A percentile compares a stretch with the other conserved stretches of the same genome.
These are phyloP conservation scores for Leptopilina drosophilae DNA, from an alignment of 2,888 invertebrate genomes.

Conservation along the genomic window DNA sequence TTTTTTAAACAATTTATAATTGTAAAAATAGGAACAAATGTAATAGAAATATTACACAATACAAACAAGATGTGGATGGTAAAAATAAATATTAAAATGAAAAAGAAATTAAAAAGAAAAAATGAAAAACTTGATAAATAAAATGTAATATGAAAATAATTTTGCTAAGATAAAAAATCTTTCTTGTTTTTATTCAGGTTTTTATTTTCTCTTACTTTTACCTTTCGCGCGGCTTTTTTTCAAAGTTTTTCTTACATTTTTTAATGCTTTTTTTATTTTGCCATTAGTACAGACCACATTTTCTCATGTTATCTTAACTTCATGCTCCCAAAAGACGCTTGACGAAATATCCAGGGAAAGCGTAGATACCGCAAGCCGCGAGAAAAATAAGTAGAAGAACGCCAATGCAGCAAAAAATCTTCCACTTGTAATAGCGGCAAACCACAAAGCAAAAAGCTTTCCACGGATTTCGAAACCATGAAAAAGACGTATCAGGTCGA, in stretches of 20 bases:
- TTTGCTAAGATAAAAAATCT: not conserved
- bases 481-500: constrained; percentile 82
- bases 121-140: not conserved
- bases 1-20: too few relatives aligned
- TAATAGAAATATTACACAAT: not conserved
- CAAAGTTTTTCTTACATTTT: not conserved
- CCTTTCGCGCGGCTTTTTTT: not conserved
- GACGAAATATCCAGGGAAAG: constrained; percentile 78
- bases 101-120: not conserved
- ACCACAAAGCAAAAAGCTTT: constrained; percentile 76
- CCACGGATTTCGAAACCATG: constrained; percentile 80
- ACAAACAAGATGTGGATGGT: too few relatives aligned
- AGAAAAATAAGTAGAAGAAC: constrained; percentile 71
- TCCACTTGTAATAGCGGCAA: constrained; percentile 76
- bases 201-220: not conserved
- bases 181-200: not conserved
- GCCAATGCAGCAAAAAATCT: constrained; percentile 71
- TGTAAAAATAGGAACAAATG: too few relatives aligned
- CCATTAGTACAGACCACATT: constrained; percentile 1
- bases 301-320: constrained; percentile 48
- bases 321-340: constrained; percentile 76
- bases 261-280: not conserved
- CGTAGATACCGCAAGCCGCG: constrained; percentile 75
- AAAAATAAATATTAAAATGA: not conserved
- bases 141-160: constrained; percentile 2